Percentiles rank a stretch among this genome's conserved stretches.
Evolutionary conservation across 2,888 invertebrate species (phyloP).

Genomic region (Ectropis crepuscularia): DNA sequence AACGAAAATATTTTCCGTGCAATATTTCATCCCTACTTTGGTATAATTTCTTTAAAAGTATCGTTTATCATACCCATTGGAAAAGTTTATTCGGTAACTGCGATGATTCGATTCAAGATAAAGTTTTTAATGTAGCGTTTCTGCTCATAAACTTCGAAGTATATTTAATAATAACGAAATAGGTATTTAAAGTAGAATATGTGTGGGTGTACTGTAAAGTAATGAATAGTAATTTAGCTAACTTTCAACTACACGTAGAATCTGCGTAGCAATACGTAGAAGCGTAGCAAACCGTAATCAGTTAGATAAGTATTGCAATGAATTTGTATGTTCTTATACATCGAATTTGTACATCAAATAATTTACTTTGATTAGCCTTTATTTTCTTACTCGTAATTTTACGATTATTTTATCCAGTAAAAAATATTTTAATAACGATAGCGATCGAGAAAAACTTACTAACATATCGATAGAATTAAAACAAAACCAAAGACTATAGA

Average conservation of each 20-base stretch:
- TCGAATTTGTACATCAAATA: no score
- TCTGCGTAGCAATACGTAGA: constrained; percentile 35
- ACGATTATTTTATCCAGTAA: no score
- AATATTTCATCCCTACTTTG: constrained; percentile 45
- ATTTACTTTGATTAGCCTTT: no score
- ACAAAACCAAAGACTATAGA: constrained; percentile 3
- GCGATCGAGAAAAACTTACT: no score
- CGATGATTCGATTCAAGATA: constrained; percentile 3
- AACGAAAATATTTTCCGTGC: constrained; percentile 6
- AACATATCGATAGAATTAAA: no score
- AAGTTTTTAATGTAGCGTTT: constrained; percentile 8
- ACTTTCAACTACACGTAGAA: neutral
- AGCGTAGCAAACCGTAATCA: constrained; percentile 3
- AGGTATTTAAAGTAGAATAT: no score
- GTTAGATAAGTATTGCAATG: neutral
- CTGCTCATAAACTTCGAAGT: neutral
- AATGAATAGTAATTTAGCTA: neutral
- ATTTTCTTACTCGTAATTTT: no score
- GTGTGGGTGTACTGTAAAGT: neutral
- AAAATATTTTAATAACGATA: no score
- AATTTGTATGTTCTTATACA: neutral
- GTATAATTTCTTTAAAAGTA: constrained; percentile 54
- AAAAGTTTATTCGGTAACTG: constrained; percentile 48
- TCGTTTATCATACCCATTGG: constrained; percentile 64
- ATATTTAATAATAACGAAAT: no score